A percentile compares a stretch with the other conserved stretches of the same genome.
phyloP scores from a whole-genome alignment of 2,797 vertebrate genomes.

The Gallinago nigripennis region DNA sequence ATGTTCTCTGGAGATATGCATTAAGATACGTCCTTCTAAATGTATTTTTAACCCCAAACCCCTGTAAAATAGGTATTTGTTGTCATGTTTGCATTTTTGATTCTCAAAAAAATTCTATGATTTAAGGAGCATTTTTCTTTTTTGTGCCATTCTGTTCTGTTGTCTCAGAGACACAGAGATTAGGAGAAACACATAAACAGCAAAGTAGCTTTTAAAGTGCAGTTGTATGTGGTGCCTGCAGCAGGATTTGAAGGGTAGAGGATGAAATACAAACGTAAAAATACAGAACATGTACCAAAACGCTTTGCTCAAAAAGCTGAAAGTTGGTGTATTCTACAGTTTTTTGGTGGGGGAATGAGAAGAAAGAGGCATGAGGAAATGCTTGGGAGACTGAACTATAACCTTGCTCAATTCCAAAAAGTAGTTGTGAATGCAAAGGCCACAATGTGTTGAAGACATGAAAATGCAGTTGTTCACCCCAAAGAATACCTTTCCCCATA shows the following conservation, averaged over 20 bases:
- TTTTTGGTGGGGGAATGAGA: rapidly evolving
- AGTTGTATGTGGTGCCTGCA: neutral
- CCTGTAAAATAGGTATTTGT: neutral
- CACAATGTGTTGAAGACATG: rapidly evolving
- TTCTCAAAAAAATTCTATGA: neutral
- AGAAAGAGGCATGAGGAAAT: neutral
- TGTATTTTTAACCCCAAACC: neutral
- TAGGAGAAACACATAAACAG: neutral
- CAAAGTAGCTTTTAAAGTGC: neutral
- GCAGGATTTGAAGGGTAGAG: neutral
- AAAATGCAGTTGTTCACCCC: rapidly evolving
- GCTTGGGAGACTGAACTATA: neutral
- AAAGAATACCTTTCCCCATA: neutral
- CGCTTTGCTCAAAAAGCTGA: neutral
- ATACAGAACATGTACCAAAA: neutral
- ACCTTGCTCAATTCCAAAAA: neutral
- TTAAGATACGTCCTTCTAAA: neutral
- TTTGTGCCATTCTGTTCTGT: neutral
- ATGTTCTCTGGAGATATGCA: neutral
- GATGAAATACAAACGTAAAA: neutral
- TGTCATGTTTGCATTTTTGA: neutral
- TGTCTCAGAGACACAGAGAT: neutral
- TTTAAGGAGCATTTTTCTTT: neutral
- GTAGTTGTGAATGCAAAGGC: neutral
- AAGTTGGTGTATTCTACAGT: neutral